A percentile compares a stretch with the other conserved stretches of the same genome.
Conservation (phyloP, 2,797 vertebrate species). For the Amazona finschi region DNA sequence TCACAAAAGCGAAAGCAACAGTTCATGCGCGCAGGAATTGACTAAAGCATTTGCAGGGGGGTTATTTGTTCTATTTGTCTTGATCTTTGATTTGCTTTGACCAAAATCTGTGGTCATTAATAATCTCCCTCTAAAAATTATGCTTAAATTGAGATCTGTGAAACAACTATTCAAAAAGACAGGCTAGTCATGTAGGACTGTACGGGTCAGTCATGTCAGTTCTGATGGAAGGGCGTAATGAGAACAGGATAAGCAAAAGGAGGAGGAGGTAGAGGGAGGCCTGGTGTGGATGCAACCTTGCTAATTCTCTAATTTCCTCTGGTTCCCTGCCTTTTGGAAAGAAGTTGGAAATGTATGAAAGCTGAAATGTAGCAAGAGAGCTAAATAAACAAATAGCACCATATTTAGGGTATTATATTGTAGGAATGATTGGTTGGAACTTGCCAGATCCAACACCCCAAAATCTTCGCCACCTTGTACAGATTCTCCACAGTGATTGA, state of each 20-base stretch:
- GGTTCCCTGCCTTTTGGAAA: neutral
- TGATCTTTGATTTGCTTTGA: neutral
- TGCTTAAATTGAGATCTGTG: neutral
- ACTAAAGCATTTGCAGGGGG: neutral
- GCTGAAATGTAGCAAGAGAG: neutral
- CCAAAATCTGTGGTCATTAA: neutral
- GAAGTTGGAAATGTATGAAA: neutral
- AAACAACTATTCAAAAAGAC: neutral
- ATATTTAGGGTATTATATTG: neutral
- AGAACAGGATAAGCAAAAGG: neutral
- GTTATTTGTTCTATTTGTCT: neutral
- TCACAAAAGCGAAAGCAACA: neutral
- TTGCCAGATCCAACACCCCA: neutral
- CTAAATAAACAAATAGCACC: neutral
- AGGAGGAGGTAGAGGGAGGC: neutral
- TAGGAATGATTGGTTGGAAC: neutral
- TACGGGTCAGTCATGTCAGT: neutral
- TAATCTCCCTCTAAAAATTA: neutral
- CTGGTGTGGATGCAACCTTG: neutral
- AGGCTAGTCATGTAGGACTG: neutral
- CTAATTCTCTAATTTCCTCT: neutral
- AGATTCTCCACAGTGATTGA: neutral
- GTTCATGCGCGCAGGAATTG: neutral
- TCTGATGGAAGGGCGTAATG: neutral
- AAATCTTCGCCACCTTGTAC: neutral